These are phyloP conservation scores for Tipula helvola DNA, from an alignment of 2,888 invertebrate species.

Conservation along the genomic window DNA sequence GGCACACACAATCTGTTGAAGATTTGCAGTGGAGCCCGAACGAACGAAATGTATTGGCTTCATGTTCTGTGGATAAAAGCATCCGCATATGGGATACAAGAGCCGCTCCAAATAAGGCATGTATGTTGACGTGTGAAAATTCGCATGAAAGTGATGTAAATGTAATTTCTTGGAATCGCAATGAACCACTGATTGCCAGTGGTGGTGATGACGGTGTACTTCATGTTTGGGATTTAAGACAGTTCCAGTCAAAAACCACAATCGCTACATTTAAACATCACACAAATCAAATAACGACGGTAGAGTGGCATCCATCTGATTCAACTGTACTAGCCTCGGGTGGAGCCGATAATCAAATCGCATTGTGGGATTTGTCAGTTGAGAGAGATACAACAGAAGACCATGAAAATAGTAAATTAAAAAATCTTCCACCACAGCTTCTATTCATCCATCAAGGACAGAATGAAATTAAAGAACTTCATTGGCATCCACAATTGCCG, in stretches of 20 bases:
- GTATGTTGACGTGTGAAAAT: conserved; percentile 74
- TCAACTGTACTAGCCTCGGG: conserved; percentile 85
- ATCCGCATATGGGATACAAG: conserved; percentile 95
- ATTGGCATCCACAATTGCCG: conserved; percentile 95
- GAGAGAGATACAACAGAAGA: conserved; percentile 64
- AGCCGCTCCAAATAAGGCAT: conserved; percentile 72
- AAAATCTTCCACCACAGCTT: conserved; percentile 85
- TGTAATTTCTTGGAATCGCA: conserved; percentile 93
- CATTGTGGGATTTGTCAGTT: conserved; percentile 91
- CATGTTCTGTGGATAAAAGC: conserved; percentile 79
- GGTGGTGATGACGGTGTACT: conserved; percentile 93
- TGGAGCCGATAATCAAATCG: conserved; percentile 90
- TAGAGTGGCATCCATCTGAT: conserved; percentile 95
- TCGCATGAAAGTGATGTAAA: conserved; percentile 91
- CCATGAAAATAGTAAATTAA: conserved; percentile 52
- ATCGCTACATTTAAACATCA: conserved; percentile 95
- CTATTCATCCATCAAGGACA: conserved; percentile 98
- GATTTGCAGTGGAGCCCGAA: conserved; percentile 98
- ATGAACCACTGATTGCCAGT: conserved; percentile 81
- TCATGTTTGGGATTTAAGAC: conserved; percentile 91
- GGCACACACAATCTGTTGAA: conserved; percentile 88
- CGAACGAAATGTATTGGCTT: conserved; percentile 77
- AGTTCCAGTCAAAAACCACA: conserved; percentile 63
- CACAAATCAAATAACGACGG: conserved; percentile 80
- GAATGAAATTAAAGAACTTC: conserved; percentile 93